Evolutionary conservation across 2,113 vertebrate species (phyloP).

Genomic region (Anolis sagrei): DNA sequence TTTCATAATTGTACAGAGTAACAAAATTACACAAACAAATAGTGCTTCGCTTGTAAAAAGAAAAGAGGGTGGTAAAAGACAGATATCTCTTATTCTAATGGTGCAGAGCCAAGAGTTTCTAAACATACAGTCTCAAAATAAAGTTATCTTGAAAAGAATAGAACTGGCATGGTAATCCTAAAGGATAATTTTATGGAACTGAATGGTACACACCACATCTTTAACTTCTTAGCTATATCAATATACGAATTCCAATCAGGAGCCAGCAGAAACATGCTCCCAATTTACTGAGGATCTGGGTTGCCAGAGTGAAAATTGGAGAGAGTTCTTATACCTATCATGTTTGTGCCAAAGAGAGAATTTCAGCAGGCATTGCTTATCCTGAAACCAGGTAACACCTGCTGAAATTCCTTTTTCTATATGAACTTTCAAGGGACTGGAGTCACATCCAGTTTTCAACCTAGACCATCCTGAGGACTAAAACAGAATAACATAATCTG

Average conservation of each 20-base stretch:
- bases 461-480: neutral
- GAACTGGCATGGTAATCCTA: too few relatives aligned
- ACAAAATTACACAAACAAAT: neutral
- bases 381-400: neutral
- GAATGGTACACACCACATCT: neutral
- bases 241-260: neutral
- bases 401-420: too few relatives aligned
- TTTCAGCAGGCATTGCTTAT: neutral
- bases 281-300: neutral
- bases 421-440: too few relatives aligned
- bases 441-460: too few relatives aligned
- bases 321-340: neutral
- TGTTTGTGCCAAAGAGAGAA: too few relatives aligned
- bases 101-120: neutral
- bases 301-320: neutral
- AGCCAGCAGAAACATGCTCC: neutral
- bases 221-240: neutral
- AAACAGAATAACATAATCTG: neutral
- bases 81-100: neutral
- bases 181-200: neutral
- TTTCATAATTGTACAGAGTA: neutral
- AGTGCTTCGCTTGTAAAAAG: slow-evolving; percentile 6
- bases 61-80: neutral
- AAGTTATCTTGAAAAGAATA: neutral
- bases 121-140: neutral